Conservation (phyloP, 2,113 vertebrate genomes). For the Nymphicus hollandicus region DNA sequence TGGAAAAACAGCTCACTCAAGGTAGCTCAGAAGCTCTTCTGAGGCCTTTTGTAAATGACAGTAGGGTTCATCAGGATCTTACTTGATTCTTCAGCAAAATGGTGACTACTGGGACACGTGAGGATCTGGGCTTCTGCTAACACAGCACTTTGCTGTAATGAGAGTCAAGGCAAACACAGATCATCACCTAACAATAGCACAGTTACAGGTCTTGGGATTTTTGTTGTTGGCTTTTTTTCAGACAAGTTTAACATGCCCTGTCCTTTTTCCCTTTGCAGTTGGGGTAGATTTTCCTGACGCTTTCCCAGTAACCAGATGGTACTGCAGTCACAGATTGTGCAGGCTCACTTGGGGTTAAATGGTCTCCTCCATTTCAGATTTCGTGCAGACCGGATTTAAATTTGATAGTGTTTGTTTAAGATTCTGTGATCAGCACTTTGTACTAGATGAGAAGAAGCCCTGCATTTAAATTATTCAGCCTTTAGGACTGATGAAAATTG, state of each 20-base stretch:
- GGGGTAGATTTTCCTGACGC: background rate
- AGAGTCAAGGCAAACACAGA: background rate
- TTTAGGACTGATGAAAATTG: constrained; percentile 54
- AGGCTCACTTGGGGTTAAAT: background rate
- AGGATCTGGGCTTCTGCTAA: background rate
- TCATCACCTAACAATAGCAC: background rate
- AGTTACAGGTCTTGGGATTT: background rate
- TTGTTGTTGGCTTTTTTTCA: background rate
- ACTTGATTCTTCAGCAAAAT: background rate
- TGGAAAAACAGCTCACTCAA: background rate
- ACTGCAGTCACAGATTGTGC: background rate
- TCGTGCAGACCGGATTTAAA: constrained; percentile 5
- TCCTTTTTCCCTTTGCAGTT: background rate
- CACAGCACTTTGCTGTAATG: background rate
- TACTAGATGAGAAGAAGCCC: background rate
- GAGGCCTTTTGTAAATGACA: background rate
- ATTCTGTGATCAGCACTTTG: constrained; percentile 51
- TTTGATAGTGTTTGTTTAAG: constrained; percentile 31
- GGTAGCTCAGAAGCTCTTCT: background rate
- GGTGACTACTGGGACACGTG: accelerated
- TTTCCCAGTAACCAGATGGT: background rate
- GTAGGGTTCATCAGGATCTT: background rate
- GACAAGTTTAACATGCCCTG: background rate
- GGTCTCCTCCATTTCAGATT: background rate
- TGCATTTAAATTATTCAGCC: constrained; percentile 43